Evolutionary conservation across 2,113 vertebrate genomes (phyloP).

Genomic region (Sapajus apella): DNA sequence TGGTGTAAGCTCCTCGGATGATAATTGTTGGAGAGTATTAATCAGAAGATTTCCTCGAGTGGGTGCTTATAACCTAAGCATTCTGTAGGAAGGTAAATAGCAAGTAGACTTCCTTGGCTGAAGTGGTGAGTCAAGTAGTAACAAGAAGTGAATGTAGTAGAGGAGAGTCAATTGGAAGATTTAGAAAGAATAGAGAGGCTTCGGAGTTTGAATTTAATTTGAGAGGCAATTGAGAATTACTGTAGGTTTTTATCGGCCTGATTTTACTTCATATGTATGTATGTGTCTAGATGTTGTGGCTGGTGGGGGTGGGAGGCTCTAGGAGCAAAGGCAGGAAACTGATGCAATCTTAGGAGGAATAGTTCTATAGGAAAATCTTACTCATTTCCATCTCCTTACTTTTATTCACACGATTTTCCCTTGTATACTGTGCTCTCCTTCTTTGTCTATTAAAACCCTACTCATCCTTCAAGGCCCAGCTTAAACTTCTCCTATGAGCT

Average conservation of each 20-base stretch:
- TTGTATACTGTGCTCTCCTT: not conserved
- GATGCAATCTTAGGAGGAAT: not conserved
- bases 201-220: slow-evolving; percentile 66
- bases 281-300: not conserved
- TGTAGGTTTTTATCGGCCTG: slow-evolving; percentile 46
- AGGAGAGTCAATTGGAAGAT: slow-evolving; percentile 69
- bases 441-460: not conserved
- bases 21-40: slow-evolving; percentile 65
- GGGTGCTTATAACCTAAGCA: slow-evolving; percentile 69
- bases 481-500: slow-evolving; percentile 43
- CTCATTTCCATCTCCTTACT: slow-evolving; percentile 3
- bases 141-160: slow-evolving; percentile 47
- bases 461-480: not conserved
- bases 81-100: slow-evolving; percentile 74
- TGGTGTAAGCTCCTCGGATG: slow-evolving; percentile 38
- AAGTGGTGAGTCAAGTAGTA: slow-evolving; percentile 72
- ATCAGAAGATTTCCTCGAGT: slow-evolving; percentile 65
- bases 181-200: slow-evolving; percentile 63
- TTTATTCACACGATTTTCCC: not conserved
- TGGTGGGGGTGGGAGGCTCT: not conserved
- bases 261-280: slow-evolving; percentile 23
- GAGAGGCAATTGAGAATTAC: slow-evolving; percentile 66
- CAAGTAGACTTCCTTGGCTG: slow-evolving; percentile 63
- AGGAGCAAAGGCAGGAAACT: slow-evolving; percentile 41
- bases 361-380: slow-evolving; percentile 9